These are phyloP conservation scores for Muraenolepis orangiensis DNA, from an alignment of 2,797 vertebrate genomes.

Conservation along the genomic window DNA sequence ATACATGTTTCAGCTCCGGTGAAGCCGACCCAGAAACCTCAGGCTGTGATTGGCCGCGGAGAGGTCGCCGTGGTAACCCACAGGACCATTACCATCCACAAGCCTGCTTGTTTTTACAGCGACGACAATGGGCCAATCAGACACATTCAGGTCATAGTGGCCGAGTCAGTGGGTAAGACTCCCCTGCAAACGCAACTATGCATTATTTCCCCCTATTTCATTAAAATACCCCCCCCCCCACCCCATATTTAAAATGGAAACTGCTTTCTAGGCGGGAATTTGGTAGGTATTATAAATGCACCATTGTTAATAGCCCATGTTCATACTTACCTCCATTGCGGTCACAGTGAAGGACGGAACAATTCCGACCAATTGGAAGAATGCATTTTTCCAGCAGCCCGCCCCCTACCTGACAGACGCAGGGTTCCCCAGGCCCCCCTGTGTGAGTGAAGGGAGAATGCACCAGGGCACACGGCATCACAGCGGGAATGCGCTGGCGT, in stretches of 20 bases:
- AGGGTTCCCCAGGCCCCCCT: slow-evolving; percentile 87
- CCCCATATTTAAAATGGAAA: not conserved
- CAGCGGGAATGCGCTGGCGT: slow-evolving; percentile 10
- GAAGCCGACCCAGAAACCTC: slow-evolving; percentile 81
- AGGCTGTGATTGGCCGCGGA: slow-evolving; percentile 74
- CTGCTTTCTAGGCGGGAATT: not conserved
- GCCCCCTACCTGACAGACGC: slow-evolving; percentile 88
- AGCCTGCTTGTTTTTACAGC: slow-evolving; percentile 93
- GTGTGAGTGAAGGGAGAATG: slow-evolving; percentile 60
- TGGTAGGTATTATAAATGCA: not conserved
- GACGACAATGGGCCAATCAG: slow-evolving; percentile 93
- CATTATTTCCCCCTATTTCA: not conserved
- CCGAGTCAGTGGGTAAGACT: slow-evolving; percentile 86
- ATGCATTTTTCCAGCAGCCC: slow-evolving; percentile 81
- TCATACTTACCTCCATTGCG: slow-evolving; percentile 15
- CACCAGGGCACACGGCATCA: slow-evolving; percentile 43
- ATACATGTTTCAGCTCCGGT: slow-evolving; percentile 79
- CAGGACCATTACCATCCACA: slow-evolving; percentile 88
- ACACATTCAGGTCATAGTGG: slow-evolving; percentile 92
- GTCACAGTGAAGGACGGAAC: slow-evolving; percentile 76
- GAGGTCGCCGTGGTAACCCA: slow-evolving; percentile 84
- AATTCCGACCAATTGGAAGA: slow-evolving; percentile 91
- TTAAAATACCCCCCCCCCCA: not conserved
- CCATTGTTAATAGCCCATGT: not conserved
- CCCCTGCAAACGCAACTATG: slow-evolving; percentile 10